Percentiles rank a stretch among this genome's conserved stretches.
Conservation (phyloP, 2,797 vertebrate species). For the Centropyge bicolor region DNA sequence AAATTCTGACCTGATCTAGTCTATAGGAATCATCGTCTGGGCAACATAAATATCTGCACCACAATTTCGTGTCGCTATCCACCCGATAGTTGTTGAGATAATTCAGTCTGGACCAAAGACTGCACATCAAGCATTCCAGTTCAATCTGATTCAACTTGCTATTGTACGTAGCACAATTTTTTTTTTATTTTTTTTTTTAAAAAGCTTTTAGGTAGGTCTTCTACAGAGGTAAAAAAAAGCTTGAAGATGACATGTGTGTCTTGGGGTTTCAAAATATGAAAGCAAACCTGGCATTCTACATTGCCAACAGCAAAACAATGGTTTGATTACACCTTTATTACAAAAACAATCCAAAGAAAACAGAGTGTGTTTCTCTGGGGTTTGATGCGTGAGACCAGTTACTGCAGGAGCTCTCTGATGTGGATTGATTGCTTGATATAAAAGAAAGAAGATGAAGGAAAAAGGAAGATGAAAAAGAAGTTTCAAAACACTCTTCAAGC, state of each 20-base stretch:
- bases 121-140: neutral
- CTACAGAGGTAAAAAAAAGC: neutral
- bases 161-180: neutral
- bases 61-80: no score
- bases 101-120: no score
- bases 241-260: neutral
- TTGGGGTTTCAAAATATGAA: neutral
- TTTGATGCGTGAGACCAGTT: neutral
- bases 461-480: neutral
- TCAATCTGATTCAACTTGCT: neutral
- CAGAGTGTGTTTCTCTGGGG: neutral
- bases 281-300: neutral
- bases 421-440: neutral
- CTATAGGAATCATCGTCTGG: no score
- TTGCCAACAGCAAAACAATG: neutral
- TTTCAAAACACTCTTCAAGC: neutral
- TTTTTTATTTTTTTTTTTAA: no score
- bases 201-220: neutral
- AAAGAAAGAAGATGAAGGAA: slow-evolving; percentile 6
- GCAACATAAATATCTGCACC: neutral
- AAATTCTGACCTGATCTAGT: neutral
- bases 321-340: neutral
- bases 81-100: no score
- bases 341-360: neutral
- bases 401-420: neutral